Percentiles rank a stretch among this genome's conserved stretches.
These are phyloP conservation scores for Phocides pigmalion DNA, from an alignment of 1,140 invertebrate genomes.

Conservation along the genomic window DNA sequence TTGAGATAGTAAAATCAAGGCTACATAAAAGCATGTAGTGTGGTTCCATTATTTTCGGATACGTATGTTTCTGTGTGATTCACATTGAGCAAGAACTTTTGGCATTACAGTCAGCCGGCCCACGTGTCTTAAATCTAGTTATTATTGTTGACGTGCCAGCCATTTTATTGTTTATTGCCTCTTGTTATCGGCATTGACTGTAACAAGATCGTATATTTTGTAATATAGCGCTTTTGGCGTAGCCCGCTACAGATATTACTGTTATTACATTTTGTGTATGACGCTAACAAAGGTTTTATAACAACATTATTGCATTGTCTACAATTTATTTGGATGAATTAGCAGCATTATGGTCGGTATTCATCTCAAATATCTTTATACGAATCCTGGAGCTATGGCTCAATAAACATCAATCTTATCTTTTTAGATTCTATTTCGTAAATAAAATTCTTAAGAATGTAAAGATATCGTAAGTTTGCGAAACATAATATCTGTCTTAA, in stretches of 20 bases:
- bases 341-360: not conserved
- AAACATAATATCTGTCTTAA: not conserved
- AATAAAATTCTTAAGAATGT: not conserved
- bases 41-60: constrained; percentile 25
- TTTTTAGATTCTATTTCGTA: no score
- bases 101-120: constrained; percentile 54
- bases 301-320: constrained; percentile 19
- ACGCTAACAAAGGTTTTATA: constrained; percentile 30
- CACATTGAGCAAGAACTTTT: constrained; percentile 55
- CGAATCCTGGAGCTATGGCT: no score
- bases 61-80: constrained; percentile 42
- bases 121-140: constrained; percentile 56
- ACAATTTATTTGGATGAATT: constrained; percentile 6
- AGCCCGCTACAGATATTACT: constrained; percentile 21
- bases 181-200: constrained; percentile 48
- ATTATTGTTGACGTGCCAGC: constrained; percentile 55
- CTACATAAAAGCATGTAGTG: no score
- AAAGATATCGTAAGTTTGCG: not conserved
- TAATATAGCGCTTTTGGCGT: constrained; percentile 33
- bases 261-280: constrained; percentile 30
- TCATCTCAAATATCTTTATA: no score
- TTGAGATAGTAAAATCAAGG: no score
- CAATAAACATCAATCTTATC: no score
- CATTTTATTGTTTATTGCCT: constrained; percentile 61
- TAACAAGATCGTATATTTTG: constrained; percentile 46